Percentiles rank a stretch among this genome's conserved stretches.
Conservation (phyloP, 2,888 invertebrate species). For the Platerodrilus igneus region DNA sequence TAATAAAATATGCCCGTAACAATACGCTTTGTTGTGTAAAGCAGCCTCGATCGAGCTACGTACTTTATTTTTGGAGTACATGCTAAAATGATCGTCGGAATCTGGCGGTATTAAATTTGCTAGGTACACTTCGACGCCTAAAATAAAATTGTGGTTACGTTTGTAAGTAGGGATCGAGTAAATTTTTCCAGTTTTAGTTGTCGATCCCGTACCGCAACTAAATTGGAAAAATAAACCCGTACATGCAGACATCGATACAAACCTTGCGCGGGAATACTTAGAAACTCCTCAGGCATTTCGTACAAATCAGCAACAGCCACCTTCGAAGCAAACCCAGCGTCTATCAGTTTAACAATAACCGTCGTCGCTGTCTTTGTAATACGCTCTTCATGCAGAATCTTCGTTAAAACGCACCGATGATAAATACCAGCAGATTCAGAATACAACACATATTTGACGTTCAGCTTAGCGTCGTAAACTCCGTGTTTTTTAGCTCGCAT, state of each 20-base stretch:
- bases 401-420: conserved; percentile 55
- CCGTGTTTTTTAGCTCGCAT: conserved; percentile 30
- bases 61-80: conserved; percentile 13
- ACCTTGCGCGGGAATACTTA: conserved; percentile 48
- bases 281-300: conserved; percentile 52
- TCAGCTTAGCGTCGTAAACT: conserved; percentile 47
- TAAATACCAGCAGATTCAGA: conserved; percentile 48
- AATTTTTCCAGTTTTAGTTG: no score
- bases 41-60: conserved; percentile 9
- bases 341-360: conserved; percentile 56
- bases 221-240: neutral
- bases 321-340: conserved; percentile 53
- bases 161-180: no score
- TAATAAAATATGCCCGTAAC: conserved; percentile 52
- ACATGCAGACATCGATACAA: conserved; percentile 18
- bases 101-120: conserved; percentile 40
- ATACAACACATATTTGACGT: conserved; percentile 56
- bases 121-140: conserved; percentile 35
- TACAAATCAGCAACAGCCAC: conserved; percentile 48
- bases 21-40: conserved; percentile 29
- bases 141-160: conserved; percentile 13
- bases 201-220: no score
- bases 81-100: conserved; percentile 34
- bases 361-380: conserved; percentile 25
- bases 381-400: conserved; percentile 42